Percentiles rank a stretch among this genome's conserved stretches.
phyloP scores from a whole-genome alignment of 2,797 vertebrate species.

The Antrozous pallidus region DNA sequence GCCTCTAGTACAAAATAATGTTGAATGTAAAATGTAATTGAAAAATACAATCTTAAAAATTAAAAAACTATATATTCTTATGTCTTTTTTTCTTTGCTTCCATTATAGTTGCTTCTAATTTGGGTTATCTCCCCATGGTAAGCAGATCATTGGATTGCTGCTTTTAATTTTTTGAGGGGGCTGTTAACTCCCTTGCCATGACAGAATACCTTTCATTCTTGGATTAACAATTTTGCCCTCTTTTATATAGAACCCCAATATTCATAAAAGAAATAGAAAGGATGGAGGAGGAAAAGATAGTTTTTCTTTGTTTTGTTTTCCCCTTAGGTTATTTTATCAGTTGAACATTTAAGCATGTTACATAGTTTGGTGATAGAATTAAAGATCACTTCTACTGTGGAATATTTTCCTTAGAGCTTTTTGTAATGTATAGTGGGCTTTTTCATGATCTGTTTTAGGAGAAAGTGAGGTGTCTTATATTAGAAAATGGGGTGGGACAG shows the following conservation, averaged over 20 bases:
- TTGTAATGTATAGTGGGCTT: background rate
- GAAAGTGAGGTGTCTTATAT: background rate
- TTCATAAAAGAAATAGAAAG: conserved; percentile 5
- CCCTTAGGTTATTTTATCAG: conserved; percentile 22
- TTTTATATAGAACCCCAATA: conserved; percentile 23
- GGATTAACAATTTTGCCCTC: background rate
- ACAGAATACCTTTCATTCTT: conserved; percentile 50
- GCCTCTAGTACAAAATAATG: background rate
- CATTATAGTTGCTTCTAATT: conserved; percentile 35
- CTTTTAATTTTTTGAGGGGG: background rate
- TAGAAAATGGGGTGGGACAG: background rate
- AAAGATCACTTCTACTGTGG: conserved; percentile 18
- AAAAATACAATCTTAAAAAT: background rate
- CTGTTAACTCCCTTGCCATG: background rate
- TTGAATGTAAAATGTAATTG: background rate
- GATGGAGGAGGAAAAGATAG: background rate
- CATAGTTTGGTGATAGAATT: conserved; percentile 7
- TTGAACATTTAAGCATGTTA: conserved; percentile 22
- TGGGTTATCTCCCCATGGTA: conserved; percentile 25
- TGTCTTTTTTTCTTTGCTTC: conserved; percentile 13
- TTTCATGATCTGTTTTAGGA: conserved; percentile 20
- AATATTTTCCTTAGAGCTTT: conserved; percentile 36
- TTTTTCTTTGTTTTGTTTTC: conserved; percentile 49
- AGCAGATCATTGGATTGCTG: conserved; percentile 5
- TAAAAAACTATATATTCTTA: conserved; percentile 7